Evolutionary conservation across 2,797 vertebrate genomes (phyloP).

Genomic region (Phrynocephalus forsythii): DNA sequence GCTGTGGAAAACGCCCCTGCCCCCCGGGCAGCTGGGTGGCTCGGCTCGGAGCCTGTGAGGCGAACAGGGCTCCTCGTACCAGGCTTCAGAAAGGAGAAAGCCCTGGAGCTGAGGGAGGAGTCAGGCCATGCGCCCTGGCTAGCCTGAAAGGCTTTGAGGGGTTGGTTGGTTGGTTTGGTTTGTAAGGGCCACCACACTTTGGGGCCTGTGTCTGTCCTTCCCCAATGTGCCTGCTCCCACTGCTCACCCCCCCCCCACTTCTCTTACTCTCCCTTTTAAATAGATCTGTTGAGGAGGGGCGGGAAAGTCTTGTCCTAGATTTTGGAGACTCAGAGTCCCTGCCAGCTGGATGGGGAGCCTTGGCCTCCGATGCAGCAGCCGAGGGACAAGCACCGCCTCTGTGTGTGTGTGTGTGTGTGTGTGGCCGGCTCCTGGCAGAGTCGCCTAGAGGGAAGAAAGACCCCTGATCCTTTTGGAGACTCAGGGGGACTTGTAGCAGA

Average conservation of each 20-base stretch:
- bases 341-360: not conserved
- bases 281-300: not conserved
- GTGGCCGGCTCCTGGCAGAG: not conserved
- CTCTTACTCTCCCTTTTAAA: not conserved
- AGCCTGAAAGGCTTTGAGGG: no score
- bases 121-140: not conserved
- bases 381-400: not conserved
- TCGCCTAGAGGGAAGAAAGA: not conserved
- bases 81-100: not conserved
- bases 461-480: not conserved
- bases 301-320: not conserved
- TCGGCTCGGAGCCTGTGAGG: not conserved
- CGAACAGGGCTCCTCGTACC: slow-evolving; percentile 18
- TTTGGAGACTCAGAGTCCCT: no score
- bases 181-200: no score
- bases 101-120: not conserved
- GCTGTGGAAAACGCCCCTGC: not conserved
- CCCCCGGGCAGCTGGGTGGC: not conserved
- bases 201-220: no score
- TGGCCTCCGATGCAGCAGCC: not conserved
- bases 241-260: not conserved
- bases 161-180: no score
- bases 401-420: no score
- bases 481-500: not conserved
- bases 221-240: no score